Evolutionary conservation across 1,140 invertebrate genomes (phyloP).

Genomic region (Pollicipes pollicipes): DNA sequence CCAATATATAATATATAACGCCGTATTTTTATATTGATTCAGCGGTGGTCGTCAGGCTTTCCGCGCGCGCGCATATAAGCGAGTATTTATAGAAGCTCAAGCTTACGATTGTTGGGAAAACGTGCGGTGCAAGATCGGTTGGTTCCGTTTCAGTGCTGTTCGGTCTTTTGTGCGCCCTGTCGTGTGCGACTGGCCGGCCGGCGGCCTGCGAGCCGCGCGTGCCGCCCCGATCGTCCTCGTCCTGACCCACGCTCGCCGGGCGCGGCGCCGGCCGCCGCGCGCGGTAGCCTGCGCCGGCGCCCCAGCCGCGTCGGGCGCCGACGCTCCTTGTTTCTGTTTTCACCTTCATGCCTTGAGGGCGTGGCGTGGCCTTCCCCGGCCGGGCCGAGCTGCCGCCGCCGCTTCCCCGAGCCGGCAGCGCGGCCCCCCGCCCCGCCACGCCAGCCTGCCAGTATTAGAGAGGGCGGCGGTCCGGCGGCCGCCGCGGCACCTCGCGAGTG

Average conservation of each 20-base stretch:
- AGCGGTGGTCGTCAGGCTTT: neutral
- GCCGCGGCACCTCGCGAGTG: no score
- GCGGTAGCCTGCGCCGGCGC: no score
- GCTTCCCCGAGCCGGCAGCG: neutral
- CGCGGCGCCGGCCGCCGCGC: no score
- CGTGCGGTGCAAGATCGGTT: neutral
- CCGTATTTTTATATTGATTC: conserved; percentile 2
- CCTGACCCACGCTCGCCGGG: no score
- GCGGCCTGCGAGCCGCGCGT: no score
- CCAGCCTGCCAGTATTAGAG: neutral
- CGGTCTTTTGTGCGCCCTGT: no score
- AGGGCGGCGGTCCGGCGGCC: no score
- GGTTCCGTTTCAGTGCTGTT: neutral
- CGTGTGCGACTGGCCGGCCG: neutral
- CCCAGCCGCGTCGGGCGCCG: no score
- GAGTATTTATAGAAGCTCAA: conserved; percentile 1
- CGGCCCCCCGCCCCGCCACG: no score
- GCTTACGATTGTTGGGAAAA: neutral
- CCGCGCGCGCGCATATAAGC: neutral
- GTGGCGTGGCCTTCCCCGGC: neutral
- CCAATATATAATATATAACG: neutral
- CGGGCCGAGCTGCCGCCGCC: no score
- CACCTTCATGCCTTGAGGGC: neutral
- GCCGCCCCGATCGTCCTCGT: no score
- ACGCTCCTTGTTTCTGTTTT: neutral